phyloP scores from a whole-genome alignment of 2,797 vertebrate genomes.

The Cyprinodon diabolis region DNA sequence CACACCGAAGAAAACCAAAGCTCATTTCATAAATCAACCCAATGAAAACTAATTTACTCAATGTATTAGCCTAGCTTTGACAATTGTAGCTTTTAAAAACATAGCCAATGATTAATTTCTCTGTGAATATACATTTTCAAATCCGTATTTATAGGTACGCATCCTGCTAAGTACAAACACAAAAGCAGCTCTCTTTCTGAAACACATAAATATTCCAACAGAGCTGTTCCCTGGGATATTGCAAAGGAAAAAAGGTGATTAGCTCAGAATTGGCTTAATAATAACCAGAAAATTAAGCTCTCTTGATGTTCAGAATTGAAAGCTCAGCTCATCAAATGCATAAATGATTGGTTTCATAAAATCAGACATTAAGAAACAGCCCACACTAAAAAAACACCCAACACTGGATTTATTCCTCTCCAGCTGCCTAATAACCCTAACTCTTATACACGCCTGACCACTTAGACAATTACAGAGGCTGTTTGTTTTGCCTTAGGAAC shows the following conservation, averaged over 20 bases:
- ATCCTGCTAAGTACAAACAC: slow-evolving; percentile 45
- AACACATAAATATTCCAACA: slow-evolving; percentile 23
- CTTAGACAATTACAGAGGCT: slow-evolving; percentile 62
- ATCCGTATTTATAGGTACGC: slow-evolving; percentile 9
- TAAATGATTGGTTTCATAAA: slow-evolving; percentile 58
- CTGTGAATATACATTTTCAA: not conserved
- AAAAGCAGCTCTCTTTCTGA: slow-evolving; percentile 40
- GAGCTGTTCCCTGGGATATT: slow-evolving; percentile 37
- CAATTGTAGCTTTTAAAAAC: not conserved
- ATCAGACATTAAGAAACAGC: slow-evolving; percentile 36
- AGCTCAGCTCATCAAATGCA: slow-evolving; percentile 57
- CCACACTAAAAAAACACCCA: slow-evolving; percentile 29
- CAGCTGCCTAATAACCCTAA: slow-evolving; percentile 39
- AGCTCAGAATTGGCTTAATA: slow-evolving; percentile 41
- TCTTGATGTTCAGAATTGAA: slow-evolving; percentile 66
- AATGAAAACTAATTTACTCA: not conserved
- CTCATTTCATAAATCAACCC: not conserved
- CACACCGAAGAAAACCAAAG: not conserved
- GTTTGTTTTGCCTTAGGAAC: slow-evolving; percentile 52
- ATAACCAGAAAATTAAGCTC: slow-evolving; percentile 42
- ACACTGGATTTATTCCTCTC: slow-evolving; percentile 44
- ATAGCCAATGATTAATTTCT: not conserved
- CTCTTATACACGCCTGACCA: slow-evolving; percentile 41
- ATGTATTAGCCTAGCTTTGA: not conserved
- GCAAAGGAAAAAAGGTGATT: slow-evolving; percentile 16